These are phyloP conservation scores for Picathartes gymnocephalus DNA, from an alignment of 2,113 vertebrate genomes.

Conservation along the genomic window DNA sequence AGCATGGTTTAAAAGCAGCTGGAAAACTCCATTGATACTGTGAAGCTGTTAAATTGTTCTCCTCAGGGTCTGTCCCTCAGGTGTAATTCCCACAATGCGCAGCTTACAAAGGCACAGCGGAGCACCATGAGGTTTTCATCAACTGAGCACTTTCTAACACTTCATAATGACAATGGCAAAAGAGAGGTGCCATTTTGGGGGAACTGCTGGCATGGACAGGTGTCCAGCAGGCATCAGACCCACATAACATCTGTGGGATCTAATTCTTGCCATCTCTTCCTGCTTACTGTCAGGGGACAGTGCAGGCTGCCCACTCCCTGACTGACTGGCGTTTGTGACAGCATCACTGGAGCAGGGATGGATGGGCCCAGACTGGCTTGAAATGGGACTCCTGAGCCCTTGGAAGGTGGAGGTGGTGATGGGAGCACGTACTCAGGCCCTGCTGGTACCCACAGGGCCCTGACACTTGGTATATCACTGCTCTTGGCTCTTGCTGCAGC, in stretches of 20 bases:
- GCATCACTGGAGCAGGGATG: neutral
- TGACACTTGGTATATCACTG: neutral
- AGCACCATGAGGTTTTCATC: neutral
- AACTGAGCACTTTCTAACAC: neutral
- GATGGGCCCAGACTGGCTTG: neutral
- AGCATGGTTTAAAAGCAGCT: neutral
- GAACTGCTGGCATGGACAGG: neutral
- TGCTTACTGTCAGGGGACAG: neutral
- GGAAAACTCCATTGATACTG: neutral
- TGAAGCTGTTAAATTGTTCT: neutral
- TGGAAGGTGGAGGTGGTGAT: neutral
- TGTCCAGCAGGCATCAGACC: accelerated
- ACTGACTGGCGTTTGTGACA: accelerated
- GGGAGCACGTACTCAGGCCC: neutral
- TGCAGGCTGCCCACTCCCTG: accelerated
- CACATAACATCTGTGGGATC: accelerated
- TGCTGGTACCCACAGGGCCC: neutral
- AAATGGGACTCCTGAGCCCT: neutral
- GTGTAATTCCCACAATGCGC: neutral
- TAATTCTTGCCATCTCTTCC: neutral
- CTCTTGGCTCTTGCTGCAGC: neutral
- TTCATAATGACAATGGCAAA: neutral
- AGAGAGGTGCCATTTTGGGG: neutral
- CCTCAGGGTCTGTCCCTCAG: neutral
- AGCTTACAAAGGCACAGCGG: neutral